These are phyloP conservation scores for Alaudala cheleensis DNA, from an alignment of 2,113 vertebrate genomes.

Conservation along the genomic window DNA sequence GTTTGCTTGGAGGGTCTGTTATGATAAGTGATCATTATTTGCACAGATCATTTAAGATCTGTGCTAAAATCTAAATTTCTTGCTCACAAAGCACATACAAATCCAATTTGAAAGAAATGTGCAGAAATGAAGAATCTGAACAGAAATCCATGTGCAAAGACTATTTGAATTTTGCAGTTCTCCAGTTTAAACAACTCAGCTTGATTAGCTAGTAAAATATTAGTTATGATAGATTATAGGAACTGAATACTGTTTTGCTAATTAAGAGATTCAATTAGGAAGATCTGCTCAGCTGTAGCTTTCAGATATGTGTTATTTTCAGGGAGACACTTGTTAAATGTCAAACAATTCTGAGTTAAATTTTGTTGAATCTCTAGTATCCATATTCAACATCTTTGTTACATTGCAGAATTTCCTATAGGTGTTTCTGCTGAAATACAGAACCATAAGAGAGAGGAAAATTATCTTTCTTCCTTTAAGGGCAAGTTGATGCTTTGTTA, in stretches of 20 bases:
- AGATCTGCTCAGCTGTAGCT: slow-evolving; percentile 21
- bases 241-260: slow-evolving; percentile 26
- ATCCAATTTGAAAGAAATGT: slow-evolving; percentile 34
- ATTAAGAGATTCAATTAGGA: slow-evolving; percentile 48
- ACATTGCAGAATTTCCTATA: background rate
- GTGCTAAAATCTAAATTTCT: background rate
- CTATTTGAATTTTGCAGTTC: background rate
- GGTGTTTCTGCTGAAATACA: background rate
- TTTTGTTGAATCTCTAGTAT: background rate
- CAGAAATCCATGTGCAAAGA: background rate
- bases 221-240: slow-evolving; percentile 39
- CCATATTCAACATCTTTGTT: background rate
- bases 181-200: slow-evolving; percentile 45
- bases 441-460: background rate
- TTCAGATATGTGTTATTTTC: slow-evolving; percentile 45
- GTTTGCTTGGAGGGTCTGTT: background rate
- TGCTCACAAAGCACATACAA: background rate
- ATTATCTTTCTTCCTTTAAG: background rate
- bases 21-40: background rate
- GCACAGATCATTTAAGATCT: background rate
- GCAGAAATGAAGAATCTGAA: background rate
- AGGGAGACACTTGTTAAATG: background rate
- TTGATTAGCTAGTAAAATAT: slow-evolving; percentile 61
- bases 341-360: background rate
- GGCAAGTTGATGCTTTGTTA: background rate